Evolutionary conservation across 2,888 invertebrate genomes (phyloP).

Genomic region (Yponomeuta plumbellus): DNA sequence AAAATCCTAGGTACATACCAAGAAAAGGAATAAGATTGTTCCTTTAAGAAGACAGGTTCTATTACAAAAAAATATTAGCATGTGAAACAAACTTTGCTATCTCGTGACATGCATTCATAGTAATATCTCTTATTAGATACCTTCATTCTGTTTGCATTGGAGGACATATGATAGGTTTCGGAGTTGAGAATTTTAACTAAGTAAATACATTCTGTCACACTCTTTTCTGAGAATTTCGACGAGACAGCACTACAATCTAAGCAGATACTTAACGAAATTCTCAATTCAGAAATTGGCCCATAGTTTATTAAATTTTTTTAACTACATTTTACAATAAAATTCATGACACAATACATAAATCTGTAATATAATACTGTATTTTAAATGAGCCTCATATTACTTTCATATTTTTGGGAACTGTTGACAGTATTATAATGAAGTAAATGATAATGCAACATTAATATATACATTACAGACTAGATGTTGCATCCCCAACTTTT

Average conservation of each 20-base stretch:
- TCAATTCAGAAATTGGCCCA: too few species aligned
- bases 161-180: too few species aligned
- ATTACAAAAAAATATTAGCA: neutral
- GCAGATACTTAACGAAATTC: too few species aligned
- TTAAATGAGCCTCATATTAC: neutral
- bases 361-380: neutral
- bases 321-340: constrained; percentile 8
- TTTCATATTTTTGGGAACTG: constrained; percentile 3
- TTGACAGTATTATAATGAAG: neutral
- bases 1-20: constrained; percentile 18
- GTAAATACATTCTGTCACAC: too few species aligned
- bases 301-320: constrained; percentile 15
- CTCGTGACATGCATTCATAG: too few species aligned
- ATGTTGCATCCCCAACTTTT: neutral
- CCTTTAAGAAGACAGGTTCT: too few species aligned
- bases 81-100: too few species aligned
- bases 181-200: too few species aligned
- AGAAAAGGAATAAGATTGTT: neutral
- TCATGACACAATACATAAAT: neutral
- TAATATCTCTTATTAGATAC: too few species aligned
- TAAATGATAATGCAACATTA: neutral
- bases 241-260: too few species aligned
- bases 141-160: neutral
- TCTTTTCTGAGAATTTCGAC: too few species aligned
- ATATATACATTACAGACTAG: neutral